Conservation (phyloP, 2,888 invertebrate species). For the Eurois occulta region DNA sequence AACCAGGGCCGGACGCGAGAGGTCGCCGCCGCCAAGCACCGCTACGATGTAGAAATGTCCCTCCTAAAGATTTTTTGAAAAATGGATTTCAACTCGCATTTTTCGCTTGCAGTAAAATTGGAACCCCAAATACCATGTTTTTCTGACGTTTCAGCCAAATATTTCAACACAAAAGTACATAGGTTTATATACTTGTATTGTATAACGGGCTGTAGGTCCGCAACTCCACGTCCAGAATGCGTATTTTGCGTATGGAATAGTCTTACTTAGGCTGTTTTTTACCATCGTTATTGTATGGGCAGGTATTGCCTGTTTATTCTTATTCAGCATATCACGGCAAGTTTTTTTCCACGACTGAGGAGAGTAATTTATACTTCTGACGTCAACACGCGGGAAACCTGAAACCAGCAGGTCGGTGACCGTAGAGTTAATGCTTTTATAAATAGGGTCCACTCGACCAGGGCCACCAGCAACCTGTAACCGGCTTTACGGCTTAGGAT, state of each 20-base stretch:
- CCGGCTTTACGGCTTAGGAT: slow-evolving; percentile 3
- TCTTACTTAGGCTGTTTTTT: not conserved
- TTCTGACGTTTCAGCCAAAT: not conserved
- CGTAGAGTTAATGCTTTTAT: slow-evolving; percentile 22
- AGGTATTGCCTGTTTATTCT: not conserved
- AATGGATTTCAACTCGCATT: not conserved
- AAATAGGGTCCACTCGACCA: slow-evolving; percentile 12
- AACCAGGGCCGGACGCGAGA: too few species aligned
- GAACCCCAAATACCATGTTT: not conserved
- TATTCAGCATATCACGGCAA: slow-evolving; percentile 1
- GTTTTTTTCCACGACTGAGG: not conserved
- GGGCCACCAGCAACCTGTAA: not conserved
- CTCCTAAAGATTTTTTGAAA: too few species aligned
- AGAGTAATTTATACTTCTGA: not conserved
- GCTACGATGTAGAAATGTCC: too few species aligned
- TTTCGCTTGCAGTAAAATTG: not conserved
- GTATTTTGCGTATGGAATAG: not conserved
- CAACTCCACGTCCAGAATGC: not conserved
- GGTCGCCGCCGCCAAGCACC: too few species aligned
- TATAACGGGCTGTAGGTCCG: not conserved
- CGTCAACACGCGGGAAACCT: slow-evolving; percentile 25
- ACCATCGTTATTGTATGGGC: not conserved
- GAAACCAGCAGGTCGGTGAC: slow-evolving; percentile 26
- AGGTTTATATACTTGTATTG: too few species aligned
- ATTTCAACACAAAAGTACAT: too few species aligned